Evolutionary conservation across 2,888 invertebrate genomes (phyloP), one percentile per base, ranked within the genome.

Genomic region (Epinotia bilunana): DNA sequence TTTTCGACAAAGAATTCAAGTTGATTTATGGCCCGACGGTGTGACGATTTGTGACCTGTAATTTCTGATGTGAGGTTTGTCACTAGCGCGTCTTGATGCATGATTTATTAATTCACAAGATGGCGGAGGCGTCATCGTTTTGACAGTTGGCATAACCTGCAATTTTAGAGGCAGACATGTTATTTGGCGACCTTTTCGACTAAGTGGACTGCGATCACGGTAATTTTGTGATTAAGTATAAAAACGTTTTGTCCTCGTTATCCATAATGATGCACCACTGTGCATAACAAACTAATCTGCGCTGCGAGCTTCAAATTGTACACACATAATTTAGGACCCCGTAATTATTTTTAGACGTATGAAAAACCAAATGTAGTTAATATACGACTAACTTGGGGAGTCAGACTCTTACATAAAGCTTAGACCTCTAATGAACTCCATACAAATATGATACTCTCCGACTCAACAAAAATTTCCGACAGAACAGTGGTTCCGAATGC

Each of bases 11-110:
- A 91, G 91, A 91, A 90, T 91, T 87, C 90, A 76, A 86, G 82
- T 91, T 94, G 93, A 94, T 94, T 94, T 93, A 94, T 91, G 88
- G 83, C 81, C 82, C 83, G 84, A 86, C 82, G 88, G 88, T 90
- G 91, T 90, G 94, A 93, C 93, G 94, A 94, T 91, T 93, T 93
- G 93, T 93, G 94, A 92, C 88, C 92, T 87, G 91, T 92, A 91
- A 92, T 92, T 91, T 91, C 82, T 89, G 91, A 91, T 91, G 91
- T 86, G 89, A 92, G 85, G 89, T 92, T 92, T 93, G 93, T 93
- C 94, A 92, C 93, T 91, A 88, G 86, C 85, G 83, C 85, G 83
- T 81, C 82, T 83, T 77, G 82, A 82, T 83, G 78, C 79, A 88
- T 93, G 94, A 94, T 93, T 94, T 93, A 93, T 93, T 93, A 90